These are phyloP conservation scores for Drosophila serrata DNA, from an alignment of 1,140 invertebrate genomes.

Conservation along the genomic window DNA sequence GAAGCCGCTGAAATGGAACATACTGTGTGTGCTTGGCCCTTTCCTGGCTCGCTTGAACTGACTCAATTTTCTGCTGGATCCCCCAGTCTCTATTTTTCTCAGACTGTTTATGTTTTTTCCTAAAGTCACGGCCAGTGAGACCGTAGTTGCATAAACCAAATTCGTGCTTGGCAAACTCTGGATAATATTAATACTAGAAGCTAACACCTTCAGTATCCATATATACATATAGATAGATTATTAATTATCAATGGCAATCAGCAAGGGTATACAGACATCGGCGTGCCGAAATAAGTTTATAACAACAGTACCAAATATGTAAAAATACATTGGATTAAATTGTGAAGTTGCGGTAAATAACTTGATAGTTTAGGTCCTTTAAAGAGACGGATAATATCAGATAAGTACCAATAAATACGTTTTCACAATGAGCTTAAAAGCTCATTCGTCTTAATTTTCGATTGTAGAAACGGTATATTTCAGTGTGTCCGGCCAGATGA, in stretches of 20 bases:
- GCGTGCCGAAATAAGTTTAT: too few relatives aligned
- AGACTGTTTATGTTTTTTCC: conserved; percentile 28
- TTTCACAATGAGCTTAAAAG: not conserved
- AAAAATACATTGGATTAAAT: not conserved
- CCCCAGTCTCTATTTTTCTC: not conserved
- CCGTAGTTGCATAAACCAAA: not conserved
- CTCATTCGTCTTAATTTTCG: not conserved
- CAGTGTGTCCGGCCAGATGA: not conserved
- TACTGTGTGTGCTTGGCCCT: conserved; percentile 12
- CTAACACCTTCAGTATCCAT: not conserved
- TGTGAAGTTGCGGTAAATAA: not conserved
- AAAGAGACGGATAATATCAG: too few relatives aligned
- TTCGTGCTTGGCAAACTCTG: not conserved
- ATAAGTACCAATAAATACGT: too few relatives aligned
- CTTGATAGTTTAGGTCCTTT: too few relatives aligned
- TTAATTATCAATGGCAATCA: too few relatives aligned
- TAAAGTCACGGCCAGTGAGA: conserved; percentile 11
- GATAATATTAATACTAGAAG: not conserved
- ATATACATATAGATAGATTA: too few relatives aligned
- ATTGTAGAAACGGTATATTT: not conserved
- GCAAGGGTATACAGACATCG: too few relatives aligned
- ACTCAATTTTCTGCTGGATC: conserved; percentile 6
- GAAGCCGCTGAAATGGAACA: conserved; percentile 86
- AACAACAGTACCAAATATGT: too few relatives aligned
- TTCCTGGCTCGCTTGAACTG: not conserved